These are phyloP conservation scores for Frankliniella intonsa DNA, from an alignment of 2,888 invertebrate species.

Conservation along the genomic window DNA sequence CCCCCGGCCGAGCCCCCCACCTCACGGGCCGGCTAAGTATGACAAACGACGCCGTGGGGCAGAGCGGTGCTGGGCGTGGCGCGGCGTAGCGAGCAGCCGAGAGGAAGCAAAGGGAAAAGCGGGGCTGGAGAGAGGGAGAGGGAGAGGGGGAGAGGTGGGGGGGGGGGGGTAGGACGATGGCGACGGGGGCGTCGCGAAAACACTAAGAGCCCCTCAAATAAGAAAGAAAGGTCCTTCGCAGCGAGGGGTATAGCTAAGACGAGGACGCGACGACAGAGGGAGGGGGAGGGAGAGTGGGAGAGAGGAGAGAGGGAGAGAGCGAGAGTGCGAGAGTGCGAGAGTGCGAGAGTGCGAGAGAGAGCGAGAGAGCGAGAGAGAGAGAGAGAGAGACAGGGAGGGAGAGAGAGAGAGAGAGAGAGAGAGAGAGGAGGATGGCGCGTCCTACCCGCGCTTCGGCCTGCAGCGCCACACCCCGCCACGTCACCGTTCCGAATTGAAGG, in stretches of 20 bases:
- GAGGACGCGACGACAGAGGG: too few species aligned
- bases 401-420: too few species aligned
- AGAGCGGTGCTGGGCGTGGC: background rate
- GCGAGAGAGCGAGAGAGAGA: too few species aligned
- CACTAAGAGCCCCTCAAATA: slow-evolving; percentile 2
- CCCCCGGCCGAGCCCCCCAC: background rate
- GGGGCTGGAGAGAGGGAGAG: background rate
- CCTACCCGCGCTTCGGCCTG: too few species aligned
- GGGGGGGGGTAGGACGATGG: background rate
- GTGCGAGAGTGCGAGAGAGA: too few species aligned
- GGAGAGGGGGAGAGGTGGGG: background rate
- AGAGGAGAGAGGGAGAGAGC: too few species aligned
- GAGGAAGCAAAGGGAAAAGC: background rate
- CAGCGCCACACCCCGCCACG: too few species aligned
- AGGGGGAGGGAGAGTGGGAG: too few species aligned
- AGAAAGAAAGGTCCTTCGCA: background rate
- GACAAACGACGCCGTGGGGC: slow-evolving; percentile 15
- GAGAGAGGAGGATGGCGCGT: too few species aligned
- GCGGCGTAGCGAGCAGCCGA: background rate
- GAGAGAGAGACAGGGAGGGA: too few species aligned
- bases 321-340: too few species aligned
- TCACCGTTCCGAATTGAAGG: background rate
- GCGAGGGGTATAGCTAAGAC: background rate
- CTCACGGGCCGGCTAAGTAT: slow-evolving; percentile 18
- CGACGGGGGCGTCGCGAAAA: background rate